Evolutionary conservation across 2,888 invertebrate genomes (phyloP).

Genomic region (Gnatocerus cornutus): DNA sequence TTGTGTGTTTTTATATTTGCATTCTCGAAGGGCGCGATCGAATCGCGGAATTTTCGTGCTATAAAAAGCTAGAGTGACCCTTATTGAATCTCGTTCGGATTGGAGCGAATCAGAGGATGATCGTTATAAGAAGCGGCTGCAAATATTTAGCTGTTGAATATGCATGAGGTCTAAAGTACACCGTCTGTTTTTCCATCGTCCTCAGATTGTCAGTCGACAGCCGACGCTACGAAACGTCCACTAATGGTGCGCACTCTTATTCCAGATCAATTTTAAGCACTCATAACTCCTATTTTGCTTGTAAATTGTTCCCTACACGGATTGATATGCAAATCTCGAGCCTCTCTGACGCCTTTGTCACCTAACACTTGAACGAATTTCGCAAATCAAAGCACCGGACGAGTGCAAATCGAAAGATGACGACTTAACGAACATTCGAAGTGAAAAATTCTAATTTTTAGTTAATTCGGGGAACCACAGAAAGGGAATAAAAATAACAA

Average conservation of each 20-base stretch:
- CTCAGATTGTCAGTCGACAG: conserved; percentile 57
- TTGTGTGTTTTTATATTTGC: conserved; percentile 62
- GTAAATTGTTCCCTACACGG: conserved; percentile 63
- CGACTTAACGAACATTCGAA: background rate
- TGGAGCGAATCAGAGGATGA: conserved; percentile 64
- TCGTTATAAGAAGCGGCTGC: conserved; percentile 70
- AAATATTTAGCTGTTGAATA: conserved; percentile 71
- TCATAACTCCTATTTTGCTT: conserved; percentile 64
- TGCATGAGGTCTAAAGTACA: conserved; percentile 68
- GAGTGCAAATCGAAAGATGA: conserved; percentile 33
- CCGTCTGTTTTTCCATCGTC: conserved; percentile 68
- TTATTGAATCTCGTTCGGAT: conserved; percentile 62
- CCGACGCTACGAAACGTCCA: conserved; percentile 46
- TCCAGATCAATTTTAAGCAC: conserved; percentile 64
- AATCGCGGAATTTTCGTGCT: conserved; percentile 19
- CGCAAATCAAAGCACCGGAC: conserved; percentile 41
- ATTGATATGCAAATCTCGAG: conserved; percentile 64
- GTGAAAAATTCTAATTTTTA: too few relatives aligned
- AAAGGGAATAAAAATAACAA: background rate
- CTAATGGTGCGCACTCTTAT: conserved; percentile 59
- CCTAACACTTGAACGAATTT: conserved; percentile 47
- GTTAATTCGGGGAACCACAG: background rate
- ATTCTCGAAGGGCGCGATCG: conserved; percentile 26
- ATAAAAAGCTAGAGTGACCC: conserved; percentile 53
- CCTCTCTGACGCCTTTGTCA: conserved; percentile 50